These are phyloP conservation scores for Ametastegia equiseti DNA, from an alignment of 2,888 invertebrate species.

Conservation along the genomic window DNA sequence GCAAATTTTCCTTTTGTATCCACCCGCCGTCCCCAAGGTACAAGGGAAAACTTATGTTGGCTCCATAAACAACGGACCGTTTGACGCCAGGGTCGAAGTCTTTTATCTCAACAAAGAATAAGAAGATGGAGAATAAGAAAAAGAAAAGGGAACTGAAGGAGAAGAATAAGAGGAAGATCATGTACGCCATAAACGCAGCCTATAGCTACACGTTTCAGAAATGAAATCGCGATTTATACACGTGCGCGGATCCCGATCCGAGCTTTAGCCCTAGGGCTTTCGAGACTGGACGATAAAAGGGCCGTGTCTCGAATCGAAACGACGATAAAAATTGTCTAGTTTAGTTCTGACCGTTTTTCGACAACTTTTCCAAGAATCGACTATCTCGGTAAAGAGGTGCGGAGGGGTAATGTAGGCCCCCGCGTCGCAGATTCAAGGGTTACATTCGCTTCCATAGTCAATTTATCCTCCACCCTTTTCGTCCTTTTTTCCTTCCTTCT, in stretches of 20 bases:
- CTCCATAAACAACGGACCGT: conserved; percentile 44
- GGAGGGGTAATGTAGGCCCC: no score
- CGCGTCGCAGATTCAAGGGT: conserved; percentile 1
- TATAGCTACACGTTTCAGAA: neutral
- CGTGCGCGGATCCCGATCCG: neutral
- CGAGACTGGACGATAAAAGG: conserved; percentile 1
- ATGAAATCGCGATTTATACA: neutral
- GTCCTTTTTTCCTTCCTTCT: no score
- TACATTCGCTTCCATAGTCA: conserved; percentile 27
- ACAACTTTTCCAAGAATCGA: conserved; percentile 21
- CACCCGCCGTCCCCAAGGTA: conserved; percentile 25
- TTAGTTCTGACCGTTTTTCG: neutral
- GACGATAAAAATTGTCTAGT: conserved; percentile 16
- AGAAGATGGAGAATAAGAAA: neutral
- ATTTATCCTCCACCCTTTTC: conserved; percentile 25
- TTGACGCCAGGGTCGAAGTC: conserved; percentile 32
- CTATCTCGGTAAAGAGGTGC: conserved; percentile 16
- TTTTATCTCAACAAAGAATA: conserved; percentile 38
- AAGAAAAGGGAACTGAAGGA: neutral
- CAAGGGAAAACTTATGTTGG: conserved; percentile 29
- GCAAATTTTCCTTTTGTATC: conserved; percentile 42
- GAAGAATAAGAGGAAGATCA: neutral
- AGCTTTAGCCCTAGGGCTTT: conserved; percentile 16
- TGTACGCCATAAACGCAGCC: neutral
- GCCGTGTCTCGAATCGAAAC: conserved; percentile 14